Conservation (phyloP, 2,113 vertebrate genomes). For the Calypte anna region DNA sequence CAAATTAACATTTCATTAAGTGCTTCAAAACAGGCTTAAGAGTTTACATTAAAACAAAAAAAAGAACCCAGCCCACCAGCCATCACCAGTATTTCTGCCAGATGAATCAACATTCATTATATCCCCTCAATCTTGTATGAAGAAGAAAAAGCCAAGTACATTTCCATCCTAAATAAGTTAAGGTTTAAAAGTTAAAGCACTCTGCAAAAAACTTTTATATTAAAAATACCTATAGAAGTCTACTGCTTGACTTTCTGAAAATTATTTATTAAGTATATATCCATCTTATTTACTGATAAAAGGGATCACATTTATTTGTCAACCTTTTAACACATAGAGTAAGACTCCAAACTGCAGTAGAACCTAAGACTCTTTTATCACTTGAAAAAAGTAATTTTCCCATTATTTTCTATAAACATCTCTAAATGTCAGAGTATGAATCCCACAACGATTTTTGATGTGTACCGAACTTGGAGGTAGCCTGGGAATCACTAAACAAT, state of each 20-base stretch:
- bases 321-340: not conserved
- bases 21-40: not conserved
- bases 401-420: not conserved
- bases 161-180: not conserved
- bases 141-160: not conserved
- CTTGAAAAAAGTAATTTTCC: not conserved
- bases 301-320: not conserved
- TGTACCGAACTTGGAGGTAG: not conserved
- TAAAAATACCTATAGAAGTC: not conserved
- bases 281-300: not conserved
- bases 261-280: not conserved
- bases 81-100: not conserved
- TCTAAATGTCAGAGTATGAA: not conserved
- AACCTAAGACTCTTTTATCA: not conserved
- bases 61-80: not conserved
- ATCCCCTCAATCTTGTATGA: not conserved
- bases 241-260: not conserved
- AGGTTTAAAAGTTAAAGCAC: not conserved
- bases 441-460: not conserved
- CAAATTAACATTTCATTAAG: not conserved
- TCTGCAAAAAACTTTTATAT: not conserved
- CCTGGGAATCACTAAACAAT: not conserved
- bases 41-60: slow-evolving; percentile 2
- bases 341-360: not conserved
- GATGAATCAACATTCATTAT: not conserved